These are phyloP conservation scores for Nyctalus aviator DNA, from an alignment of 2,797 vertebrate species.

Conservation along the genomic window DNA sequence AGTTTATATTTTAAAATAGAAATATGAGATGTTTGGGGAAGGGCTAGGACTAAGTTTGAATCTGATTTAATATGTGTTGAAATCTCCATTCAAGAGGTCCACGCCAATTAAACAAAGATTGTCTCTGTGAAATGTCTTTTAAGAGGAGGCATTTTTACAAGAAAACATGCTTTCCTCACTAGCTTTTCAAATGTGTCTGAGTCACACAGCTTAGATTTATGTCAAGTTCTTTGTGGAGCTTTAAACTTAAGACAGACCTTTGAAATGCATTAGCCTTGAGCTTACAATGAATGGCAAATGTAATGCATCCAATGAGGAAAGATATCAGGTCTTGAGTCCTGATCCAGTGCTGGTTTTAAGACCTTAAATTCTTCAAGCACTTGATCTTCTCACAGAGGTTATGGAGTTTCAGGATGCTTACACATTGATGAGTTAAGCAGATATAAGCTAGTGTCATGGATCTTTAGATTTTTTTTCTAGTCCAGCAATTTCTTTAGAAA, in stretches of 20 bases:
- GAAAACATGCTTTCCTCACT: not conserved
- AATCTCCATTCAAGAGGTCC: not conserved
- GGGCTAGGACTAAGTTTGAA: not conserved
- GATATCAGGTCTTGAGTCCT: not conserved
- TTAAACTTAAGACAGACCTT: constrained; percentile 3
- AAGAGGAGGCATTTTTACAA: not conserved
- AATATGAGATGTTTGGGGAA: constrained; percentile 1
- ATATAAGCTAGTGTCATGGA: not conserved
- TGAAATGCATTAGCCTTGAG: not conserved
- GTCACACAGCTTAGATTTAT: constrained; percentile 24
- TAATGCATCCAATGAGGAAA: not conserved
- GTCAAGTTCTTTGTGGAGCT: not conserved
- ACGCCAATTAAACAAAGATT: not conserved
- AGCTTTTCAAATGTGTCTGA: not conserved
- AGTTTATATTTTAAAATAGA: constrained; percentile 38
- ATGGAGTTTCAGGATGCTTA: not conserved
- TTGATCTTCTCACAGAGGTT: not conserved
- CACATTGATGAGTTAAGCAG: not conserved
- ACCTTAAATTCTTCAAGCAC: constrained; percentile 11
- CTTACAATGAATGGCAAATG: not conserved
- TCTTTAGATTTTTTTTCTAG: not conserved
- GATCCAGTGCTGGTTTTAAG: constrained; percentile 28
- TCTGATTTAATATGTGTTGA: not conserved
- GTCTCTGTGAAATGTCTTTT: not conserved
- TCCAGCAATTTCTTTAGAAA: not conserved